Base-by-base conservation (phyloP, 2,797 vertebrate genomes). In the Simalia tracyae region DNA sequence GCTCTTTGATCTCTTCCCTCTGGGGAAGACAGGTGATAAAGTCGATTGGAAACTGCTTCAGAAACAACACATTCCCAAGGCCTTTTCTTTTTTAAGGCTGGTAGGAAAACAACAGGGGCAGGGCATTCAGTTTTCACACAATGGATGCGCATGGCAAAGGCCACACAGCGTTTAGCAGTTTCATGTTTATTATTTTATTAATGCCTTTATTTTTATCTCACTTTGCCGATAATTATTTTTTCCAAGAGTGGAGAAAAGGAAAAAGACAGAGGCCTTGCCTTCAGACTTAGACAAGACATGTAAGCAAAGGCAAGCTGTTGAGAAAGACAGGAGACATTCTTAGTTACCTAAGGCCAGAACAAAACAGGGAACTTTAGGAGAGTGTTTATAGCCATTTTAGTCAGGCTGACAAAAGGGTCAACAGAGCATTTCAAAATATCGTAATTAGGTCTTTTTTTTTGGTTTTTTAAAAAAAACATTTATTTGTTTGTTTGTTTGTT, bases 11-110 rank as follows among this genome's bases (percentile, higher is more conserved):
- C 63, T 87, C 36, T 76, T 42, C 24, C 28, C 5, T 72, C 64
- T 60, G 4, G 64, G 84, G 54, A 91, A 87, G 63, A 66, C 60
- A 91, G 50, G 90, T 86, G 90, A 68, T 17, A 68, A 59, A 86
- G 31, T 15, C 68, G 22, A 56, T 24, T 15, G 46, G 86, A n/a
- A 90, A 54, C 36, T 11, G n/a, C n/a, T 91, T 91, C 6, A 86
- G 3, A 86, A 66, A 86, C 57, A 46, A 86, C 61, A 66, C 31
- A 60, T 81, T 89, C 22, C 31, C 31, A 24, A 46, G 31, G 88
- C 88, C 19, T 81, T 81, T 81, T 46, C 36, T 81, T 22, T 81
- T 68, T 46, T 81, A 24, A 46, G 24, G 64, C 12, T 60, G 31
- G 57, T 56, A 1, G 68, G 14, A 36, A 76, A 28, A 15, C 28